Evolutionary conservation across 1,140 invertebrate genomes (phyloP).

Genomic region (Pseudachorutes palmiensis): DNA sequence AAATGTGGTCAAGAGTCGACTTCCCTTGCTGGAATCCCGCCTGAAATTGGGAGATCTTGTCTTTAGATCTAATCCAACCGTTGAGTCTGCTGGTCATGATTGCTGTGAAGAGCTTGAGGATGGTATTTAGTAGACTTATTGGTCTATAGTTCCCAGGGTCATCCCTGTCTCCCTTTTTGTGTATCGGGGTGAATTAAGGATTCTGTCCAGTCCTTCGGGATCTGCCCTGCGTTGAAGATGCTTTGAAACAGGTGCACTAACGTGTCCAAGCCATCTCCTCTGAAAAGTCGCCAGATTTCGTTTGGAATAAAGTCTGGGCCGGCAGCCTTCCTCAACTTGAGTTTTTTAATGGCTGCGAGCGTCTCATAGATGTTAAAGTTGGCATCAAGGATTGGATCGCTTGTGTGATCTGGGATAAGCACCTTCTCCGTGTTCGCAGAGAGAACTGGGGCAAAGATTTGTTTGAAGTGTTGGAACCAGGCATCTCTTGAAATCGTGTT

Average conservation of each 20-base stretch:
- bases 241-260: neutral
- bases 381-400: neutral
- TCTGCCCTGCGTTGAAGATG: neutral
- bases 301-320: no score
- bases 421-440: neutral
- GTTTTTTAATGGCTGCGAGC: neutral
- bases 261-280: neutral
- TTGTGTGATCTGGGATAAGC: neutral
- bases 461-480: neutral
- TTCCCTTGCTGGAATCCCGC: constrained; percentile 32
- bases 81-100: constrained; percentile 34
- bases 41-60: constrained; percentile 36
- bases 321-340: neutral
- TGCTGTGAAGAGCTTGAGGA: constrained; percentile 35
- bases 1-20: constrained; percentile 36
- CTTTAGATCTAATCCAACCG: constrained; percentile 26
- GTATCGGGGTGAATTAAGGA: constrained; percentile 14
- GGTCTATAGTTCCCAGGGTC: constrained; percentile 36
- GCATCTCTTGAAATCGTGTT: neutral
- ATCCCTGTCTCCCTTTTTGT: constrained; percentile 34
- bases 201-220: constrained; percentile 9
- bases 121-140: constrained; percentile 36
- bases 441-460: neutral
- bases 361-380: neutral
- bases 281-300: neutral